These are phyloP conservation scores for Ochropacha duplaris DNA, from an alignment of 2,888 invertebrate species.

Conservation along the genomic window DNA sequence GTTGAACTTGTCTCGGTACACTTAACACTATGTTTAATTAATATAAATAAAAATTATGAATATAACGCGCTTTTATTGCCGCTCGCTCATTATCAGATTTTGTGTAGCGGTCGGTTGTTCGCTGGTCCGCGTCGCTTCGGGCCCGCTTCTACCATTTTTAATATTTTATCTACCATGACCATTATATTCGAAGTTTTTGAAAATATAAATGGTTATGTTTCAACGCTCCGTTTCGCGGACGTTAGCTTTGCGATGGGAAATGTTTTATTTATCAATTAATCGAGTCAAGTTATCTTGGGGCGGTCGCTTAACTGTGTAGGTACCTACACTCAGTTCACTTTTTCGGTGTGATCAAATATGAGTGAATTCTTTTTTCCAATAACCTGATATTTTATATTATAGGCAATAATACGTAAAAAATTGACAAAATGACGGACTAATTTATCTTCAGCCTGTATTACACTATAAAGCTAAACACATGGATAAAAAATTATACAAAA, in stretches of 20 bases:
- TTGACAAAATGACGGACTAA: too few species aligned
- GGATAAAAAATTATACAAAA: too few species aligned
- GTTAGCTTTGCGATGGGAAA: slow-evolving; percentile 33
- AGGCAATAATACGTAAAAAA: too few species aligned
- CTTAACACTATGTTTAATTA: slow-evolving; percentile 71
- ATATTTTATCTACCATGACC: slow-evolving; percentile 70
- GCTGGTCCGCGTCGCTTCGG: slow-evolving; percentile 33
- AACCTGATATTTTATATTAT: too few species aligned
- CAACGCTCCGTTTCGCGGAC: slow-evolving; percentile 52
- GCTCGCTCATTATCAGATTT: slow-evolving; percentile 58
- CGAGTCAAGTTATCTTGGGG: slow-evolving; percentile 6
- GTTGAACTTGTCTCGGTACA: slow-evolving; percentile 74
- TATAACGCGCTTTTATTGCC: slow-evolving; percentile 59
- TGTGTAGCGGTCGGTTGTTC: slow-evolving; percentile 44
- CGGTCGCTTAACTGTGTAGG: background rate
- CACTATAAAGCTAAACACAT: too few species aligned
- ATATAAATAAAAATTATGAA: slow-evolving; percentile 65
- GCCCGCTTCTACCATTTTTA: slow-evolving; percentile 13
- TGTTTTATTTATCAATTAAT: slow-evolving; percentile 29
- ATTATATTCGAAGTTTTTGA: slow-evolving; percentile 40
- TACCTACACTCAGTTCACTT: background rate
- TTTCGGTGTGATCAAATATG: background rate
- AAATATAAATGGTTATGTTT: slow-evolving; percentile 41
- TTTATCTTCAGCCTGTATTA: too few species aligned
- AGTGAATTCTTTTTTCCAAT: too few species aligned